Evolutionary conservation across 2,113 vertebrate species (phyloP).

Genomic region (Sinocyclocheilus anshuiensis): DNA sequence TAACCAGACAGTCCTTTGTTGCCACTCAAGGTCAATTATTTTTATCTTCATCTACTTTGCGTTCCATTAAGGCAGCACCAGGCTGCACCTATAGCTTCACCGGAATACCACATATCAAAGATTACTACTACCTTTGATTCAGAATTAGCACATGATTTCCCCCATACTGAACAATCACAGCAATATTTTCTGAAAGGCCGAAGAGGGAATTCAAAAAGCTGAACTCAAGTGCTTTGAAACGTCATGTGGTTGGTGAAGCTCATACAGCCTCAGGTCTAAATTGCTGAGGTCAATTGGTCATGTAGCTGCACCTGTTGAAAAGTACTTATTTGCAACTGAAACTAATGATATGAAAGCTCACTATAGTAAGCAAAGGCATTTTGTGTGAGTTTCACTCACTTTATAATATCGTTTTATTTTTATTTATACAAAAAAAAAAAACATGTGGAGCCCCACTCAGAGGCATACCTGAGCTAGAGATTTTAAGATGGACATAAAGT

Average conservation of each 20-base stretch:
- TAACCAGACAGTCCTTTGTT: slow-evolving; percentile 14
- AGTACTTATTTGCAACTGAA: neutral
- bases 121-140: neutral
- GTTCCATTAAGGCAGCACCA: neutral
- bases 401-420: too few relatives aligned
- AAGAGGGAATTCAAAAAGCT: neutral
- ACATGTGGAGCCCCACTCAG: neutral
- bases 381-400: neutral
- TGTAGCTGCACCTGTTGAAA: slow-evolving; percentile 10
- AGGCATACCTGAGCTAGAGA: slow-evolving; percentile 2
- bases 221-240: neutral
- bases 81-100: neutral
- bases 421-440: neutral
- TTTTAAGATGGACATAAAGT: neutral
- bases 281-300: neutral
- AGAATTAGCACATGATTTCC: neutral
- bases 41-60: neutral
- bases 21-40: neutral
- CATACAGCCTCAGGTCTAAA: neutral
- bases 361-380: slow-evolving; percentile 15
- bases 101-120: neutral
- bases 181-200: neutral
- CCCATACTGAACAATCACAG: neutral
- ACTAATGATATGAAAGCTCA: neutral
- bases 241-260: neutral